These are phyloP conservation scores for Aradophagus sp. DNA, from an alignment of 1,140 invertebrate species.

Conservation along the genomic window DNA sequence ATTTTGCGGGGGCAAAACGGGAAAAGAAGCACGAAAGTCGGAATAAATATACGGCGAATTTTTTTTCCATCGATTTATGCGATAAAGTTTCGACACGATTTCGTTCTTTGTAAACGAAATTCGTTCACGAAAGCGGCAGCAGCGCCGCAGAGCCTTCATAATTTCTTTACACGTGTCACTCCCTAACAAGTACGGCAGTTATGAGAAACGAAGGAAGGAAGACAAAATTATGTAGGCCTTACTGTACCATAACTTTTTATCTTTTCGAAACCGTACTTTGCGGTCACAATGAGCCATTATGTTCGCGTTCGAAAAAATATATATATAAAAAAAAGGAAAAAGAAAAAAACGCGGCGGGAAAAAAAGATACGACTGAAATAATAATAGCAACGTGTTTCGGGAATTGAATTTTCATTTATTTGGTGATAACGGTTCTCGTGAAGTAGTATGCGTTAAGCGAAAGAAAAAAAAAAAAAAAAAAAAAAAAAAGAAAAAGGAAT, in stretches of 20 bases:
- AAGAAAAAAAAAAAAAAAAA: neutral
- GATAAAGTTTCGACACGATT: constrained; percentile 43
- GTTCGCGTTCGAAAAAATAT: constrained; percentile 31
- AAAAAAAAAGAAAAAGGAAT: too few species aligned
- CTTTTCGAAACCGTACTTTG: constrained; percentile 50
- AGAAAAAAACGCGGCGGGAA: neutral
- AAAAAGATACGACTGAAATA: constrained; percentile 3
- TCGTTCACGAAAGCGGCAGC: constrained; percentile 29
- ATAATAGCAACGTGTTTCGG: constrained; percentile 23
- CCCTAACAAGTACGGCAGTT: constrained; percentile 46
- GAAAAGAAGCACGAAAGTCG: neutral
- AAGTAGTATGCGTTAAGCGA: neutral
- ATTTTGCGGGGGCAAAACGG: too few species aligned
- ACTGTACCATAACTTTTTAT: constrained; percentile 51
- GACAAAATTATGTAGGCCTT: constrained; percentile 53
- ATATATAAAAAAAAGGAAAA: neutral
- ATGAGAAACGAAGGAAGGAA: constrained; percentile 45
- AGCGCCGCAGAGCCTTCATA: constrained; percentile 26
- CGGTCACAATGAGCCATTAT: constrained; percentile 49
- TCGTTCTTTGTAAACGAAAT: constrained; percentile 35
- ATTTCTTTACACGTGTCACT: constrained; percentile 53
- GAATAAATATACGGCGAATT: constrained; percentile 5
- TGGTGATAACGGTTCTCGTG: constrained; percentile 8
- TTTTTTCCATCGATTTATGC: constrained; percentile 43
- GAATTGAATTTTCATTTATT: constrained; percentile 40